A percentile compares a stretch with the other conserved stretches of the same genome.
These are phyloP conservation scores for Malurus splendens DNA, from an alignment of 2,797 vertebrate species.

Conservation along the genomic window DNA sequence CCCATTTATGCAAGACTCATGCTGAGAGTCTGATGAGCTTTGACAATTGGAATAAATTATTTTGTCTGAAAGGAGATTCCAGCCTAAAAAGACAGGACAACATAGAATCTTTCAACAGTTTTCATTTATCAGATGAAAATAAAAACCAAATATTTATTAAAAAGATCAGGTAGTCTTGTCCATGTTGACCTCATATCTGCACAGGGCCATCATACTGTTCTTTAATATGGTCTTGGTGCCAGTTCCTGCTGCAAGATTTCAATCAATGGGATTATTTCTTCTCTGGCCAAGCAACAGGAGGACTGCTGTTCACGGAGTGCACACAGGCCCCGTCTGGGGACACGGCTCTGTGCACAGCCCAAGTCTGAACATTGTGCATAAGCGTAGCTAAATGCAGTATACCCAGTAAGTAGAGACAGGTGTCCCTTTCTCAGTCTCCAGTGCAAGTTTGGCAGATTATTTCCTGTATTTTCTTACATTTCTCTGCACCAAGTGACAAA, in stretches of 20 bases:
- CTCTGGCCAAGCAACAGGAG: neutral
- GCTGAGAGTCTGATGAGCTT: conserved; percentile 52
- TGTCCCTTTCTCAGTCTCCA: neutral
- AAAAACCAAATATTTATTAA: neutral
- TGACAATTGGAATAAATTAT: conserved; percentile 60
- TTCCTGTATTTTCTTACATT: neutral
- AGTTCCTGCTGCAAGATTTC: neutral
- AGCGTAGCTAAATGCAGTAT: neutral
- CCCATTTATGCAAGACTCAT: conserved; percentile 36
- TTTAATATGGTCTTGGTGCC: neutral
- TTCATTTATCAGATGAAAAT: neutral
- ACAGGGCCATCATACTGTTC: rapidly evolving
- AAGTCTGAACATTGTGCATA: rapidly evolving
- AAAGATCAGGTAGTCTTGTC: neutral
- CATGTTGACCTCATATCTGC: neutral
- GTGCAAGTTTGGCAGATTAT: neutral
- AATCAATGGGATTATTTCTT: neutral
- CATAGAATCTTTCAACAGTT: neutral
- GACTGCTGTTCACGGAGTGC: neutral
- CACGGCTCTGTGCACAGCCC: rapidly evolving
- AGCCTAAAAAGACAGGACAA: neutral
- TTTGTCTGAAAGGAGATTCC: conserved; percentile 33
- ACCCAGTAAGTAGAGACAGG: neutral
- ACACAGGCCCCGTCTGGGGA: rapidly evolving
- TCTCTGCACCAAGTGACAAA: neutral